These are phyloP conservation scores for Parapsyche elsis DNA, from an alignment of 1,140 invertebrate species.

Conservation along the genomic window DNA sequence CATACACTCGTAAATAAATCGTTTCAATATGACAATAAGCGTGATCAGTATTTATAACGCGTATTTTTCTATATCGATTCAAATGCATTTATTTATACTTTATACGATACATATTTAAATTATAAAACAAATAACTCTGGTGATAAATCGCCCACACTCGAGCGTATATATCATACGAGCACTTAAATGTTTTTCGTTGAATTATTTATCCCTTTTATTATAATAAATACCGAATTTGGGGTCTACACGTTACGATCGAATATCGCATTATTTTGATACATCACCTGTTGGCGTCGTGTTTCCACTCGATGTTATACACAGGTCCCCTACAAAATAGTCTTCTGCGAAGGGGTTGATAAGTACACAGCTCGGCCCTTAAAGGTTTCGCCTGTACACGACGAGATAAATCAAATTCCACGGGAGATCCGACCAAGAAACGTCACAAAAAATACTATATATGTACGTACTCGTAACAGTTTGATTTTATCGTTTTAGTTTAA, in stretches of 20 bases:
- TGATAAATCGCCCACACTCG: too few species aligned
- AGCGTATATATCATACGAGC: not conserved
- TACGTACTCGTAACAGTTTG: not conserved
- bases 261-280: slow-evolving; percentile 34
- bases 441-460: not conserved
- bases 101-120: too few species aligned
- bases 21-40: not conserved
- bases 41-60: not conserved
- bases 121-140: too few species aligned
- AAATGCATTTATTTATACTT: too few species aligned
- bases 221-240: slow-evolving; percentile 18
- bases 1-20: too few species aligned
- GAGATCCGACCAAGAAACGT: not conserved
- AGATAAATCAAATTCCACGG: slow-evolving; percentile 35
- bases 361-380: not conserved
- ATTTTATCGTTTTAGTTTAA: too few species aligned
- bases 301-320: not conserved
- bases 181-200: not conserved
- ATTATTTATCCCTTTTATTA: slow-evolving; percentile 14
- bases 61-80: too few species aligned
- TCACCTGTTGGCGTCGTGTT: slow-evolving; percentile 20
- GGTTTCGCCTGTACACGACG: not conserved
- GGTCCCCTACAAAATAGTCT: slow-evolving; percentile 1
- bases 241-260: slow-evolving; percentile 4
- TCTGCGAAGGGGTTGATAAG: slow-evolving; percentile 35